Percentiles rank a stretch among this genome's conserved stretches.
Conservation (phyloP, 2,888 invertebrate genomes). For the Drosophila meridionalis region DNA sequence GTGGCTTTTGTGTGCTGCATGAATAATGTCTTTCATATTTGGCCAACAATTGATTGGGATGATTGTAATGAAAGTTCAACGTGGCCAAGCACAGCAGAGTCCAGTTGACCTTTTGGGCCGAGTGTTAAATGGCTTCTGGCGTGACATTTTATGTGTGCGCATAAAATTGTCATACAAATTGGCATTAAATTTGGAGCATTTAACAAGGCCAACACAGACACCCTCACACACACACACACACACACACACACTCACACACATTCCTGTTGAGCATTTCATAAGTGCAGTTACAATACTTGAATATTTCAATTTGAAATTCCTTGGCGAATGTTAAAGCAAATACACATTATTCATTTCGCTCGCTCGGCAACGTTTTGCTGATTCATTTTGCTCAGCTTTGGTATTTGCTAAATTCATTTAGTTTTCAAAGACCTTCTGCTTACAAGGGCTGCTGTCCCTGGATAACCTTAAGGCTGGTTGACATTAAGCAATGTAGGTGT, state of each 20-base stretch:
- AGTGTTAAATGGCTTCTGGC: constrained; percentile 35
- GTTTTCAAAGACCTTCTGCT: constrained; percentile 25
- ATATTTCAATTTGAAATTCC: constrained; percentile 39
- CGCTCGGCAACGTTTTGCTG: constrained; percentile 19
- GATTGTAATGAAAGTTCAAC: constrained; percentile 32
- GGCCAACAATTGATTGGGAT: constrained; percentile 35
- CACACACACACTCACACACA: neutral
- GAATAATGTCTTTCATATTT: constrained; percentile 35
- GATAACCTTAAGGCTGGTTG: constrained; percentile 16
- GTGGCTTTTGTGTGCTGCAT: constrained; percentile 12
- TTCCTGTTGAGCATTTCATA: constrained; percentile 15
- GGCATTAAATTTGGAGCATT: constrained; percentile 27
- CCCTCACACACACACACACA: neutral
- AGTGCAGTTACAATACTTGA: constrained; percentile 20
- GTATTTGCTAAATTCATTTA: constrained; percentile 43
- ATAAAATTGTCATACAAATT: constrained; percentile 30
- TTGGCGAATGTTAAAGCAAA: constrained; percentile 4
- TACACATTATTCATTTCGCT: constrained; percentile 33
- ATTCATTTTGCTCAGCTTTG: constrained; percentile 29
- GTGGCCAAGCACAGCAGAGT: neutral
- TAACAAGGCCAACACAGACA: constrained; percentile 10
- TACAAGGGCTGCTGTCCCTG: constrained; percentile 16
- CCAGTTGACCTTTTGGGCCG: constrained; percentile 1
- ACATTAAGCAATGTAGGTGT: constrained; percentile 21
- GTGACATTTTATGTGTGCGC: constrained; percentile 8